Evolutionary conservation across 2,113 vertebrate species (phyloP).

Genomic region (Oryzias curvinotus): DNA sequence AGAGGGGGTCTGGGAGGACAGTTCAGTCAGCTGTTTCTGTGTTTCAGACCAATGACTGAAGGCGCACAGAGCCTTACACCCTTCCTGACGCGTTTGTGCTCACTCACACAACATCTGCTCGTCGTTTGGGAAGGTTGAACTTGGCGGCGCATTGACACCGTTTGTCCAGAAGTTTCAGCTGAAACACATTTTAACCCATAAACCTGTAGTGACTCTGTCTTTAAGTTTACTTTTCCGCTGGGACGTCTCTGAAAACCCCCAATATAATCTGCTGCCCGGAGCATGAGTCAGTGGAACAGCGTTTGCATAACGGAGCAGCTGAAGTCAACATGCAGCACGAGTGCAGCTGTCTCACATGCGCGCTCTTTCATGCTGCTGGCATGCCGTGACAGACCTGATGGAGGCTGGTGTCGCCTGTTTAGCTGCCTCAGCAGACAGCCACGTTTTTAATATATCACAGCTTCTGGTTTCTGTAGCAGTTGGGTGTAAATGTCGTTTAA

Average conservation of each 20-base stretch:
- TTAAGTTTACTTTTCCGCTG: slow-evolving; percentile 29
- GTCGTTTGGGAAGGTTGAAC: slow-evolving; percentile 8
- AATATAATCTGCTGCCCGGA: slow-evolving; percentile 54
- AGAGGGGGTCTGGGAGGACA: slow-evolving; percentile 7
- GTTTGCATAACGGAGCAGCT: slow-evolving; percentile 52
- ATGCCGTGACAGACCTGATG: no score
- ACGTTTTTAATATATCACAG: no score
- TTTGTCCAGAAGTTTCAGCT: slow-evolving; percentile 17
- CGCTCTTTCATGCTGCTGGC: no score
- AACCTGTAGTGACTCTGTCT: slow-evolving; percentile 19
- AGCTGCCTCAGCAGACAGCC: no score
- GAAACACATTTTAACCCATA: slow-evolving; percentile 32
- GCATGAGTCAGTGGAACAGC: slow-evolving; percentile 61
- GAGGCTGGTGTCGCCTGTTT: no score
- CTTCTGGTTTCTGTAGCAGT: no score
- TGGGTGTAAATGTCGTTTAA: no score
- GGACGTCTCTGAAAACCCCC: slow-evolving; percentile 49
- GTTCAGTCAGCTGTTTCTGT: slow-evolving; percentile 62
- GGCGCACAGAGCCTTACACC: slow-evolving; percentile 44
- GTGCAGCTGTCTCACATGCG: neutral
- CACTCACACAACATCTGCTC: slow-evolving; percentile 17
- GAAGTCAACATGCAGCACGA: slow-evolving; percentile 36
- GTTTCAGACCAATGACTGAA: slow-evolving; percentile 51
- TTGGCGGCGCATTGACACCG: slow-evolving; percentile 15
- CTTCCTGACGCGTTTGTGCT: neutral